Evolutionary conservation across 2,113 vertebrate species (phyloP), one percentile per base, ranked within the genome.

Genomic region (Clinocottus analis): DNA sequence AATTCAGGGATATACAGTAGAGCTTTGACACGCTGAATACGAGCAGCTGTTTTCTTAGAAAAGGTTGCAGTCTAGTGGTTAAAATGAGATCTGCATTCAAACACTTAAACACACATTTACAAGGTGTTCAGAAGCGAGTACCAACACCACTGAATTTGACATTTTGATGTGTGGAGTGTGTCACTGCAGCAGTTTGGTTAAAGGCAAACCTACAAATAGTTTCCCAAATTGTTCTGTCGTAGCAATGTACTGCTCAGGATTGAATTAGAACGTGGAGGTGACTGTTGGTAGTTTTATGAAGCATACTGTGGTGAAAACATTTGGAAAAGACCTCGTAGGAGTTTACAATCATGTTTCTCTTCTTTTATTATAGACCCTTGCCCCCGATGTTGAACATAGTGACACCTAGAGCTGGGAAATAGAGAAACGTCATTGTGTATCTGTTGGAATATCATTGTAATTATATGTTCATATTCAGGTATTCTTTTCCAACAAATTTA

Each of bases 1-100:
- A 84, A 63, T 88, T 89, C 87, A 90, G 89, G 91, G 90, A 90
- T 76, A 37, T 47, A 75, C 49, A 83, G 73, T 25, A 81, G 77
- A 86, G 80, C 72, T 82, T 75, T 71, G 75, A 75, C 31, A 49
- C 14, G 31, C 27, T 74, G 87, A 43, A 43, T 53, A n/a, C 58
- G 21, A 64, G 14, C 33, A 49, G 80, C 47, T 45, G 58, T 76
- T 79, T 64, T 71, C 75, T 63, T 85, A 82, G 73, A 45, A 55
- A 89, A 82, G 66, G 79, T 78, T 82, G 83, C 84, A 2, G 10
- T 67, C 90, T 86, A 77, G 79, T 89, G 93, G 86, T 45, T 39
- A 5, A 70, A 64, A 29, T 61, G 27, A 69, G 61, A 87, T 86
- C 77, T 86, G 77, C 82, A 85, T 67, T 58, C 33, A 37, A 58